phyloP scores from a whole-genome alignment of 2,888 invertebrate genomes.

The Thyatira batis region DNA sequence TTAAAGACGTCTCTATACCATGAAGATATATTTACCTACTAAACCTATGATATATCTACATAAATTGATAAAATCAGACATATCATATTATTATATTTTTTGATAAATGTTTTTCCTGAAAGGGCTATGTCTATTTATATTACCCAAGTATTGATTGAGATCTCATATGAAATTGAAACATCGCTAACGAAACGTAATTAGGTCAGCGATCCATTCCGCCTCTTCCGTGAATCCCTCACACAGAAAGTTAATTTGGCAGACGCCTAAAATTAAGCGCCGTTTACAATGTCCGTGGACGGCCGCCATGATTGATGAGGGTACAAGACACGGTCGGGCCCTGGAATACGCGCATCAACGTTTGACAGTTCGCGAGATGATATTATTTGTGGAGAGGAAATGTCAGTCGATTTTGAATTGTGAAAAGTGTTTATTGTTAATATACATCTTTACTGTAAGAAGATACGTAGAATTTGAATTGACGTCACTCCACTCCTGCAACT shows the following conservation, averaged over 20 bases:
- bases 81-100: too few relatives aligned
- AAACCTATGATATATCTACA: too few relatives aligned
- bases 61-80: too few relatives aligned
- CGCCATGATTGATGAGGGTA: conserved; percentile 68
- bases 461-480: too few relatives aligned
- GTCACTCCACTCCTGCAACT: too few relatives aligned
- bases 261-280: conserved; percentile 61
- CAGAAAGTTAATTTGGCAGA: conserved; percentile 52
- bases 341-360: conserved; percentile 5
- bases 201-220: conserved; percentile 12
- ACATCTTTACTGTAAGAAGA: too few relatives aligned
- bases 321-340: conserved; percentile 33
- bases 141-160: not conserved
- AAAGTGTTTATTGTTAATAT: too few relatives aligned
- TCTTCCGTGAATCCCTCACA: conserved; percentile 14
- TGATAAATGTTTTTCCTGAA: too few relatives aligned
- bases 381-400: not conserved
- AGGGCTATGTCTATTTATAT: too few relatives aligned
- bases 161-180: not conserved
- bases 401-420: too few relatives aligned
- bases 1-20: too few relatives aligned
- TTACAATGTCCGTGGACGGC: conserved; percentile 60
- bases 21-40: too few relatives aligned
- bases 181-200: conserved; percentile 12
- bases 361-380: not conserved